Evolutionary conservation across 2,888 invertebrate genomes (phyloP).

Genomic region (Drosophila mulleri): DNA sequence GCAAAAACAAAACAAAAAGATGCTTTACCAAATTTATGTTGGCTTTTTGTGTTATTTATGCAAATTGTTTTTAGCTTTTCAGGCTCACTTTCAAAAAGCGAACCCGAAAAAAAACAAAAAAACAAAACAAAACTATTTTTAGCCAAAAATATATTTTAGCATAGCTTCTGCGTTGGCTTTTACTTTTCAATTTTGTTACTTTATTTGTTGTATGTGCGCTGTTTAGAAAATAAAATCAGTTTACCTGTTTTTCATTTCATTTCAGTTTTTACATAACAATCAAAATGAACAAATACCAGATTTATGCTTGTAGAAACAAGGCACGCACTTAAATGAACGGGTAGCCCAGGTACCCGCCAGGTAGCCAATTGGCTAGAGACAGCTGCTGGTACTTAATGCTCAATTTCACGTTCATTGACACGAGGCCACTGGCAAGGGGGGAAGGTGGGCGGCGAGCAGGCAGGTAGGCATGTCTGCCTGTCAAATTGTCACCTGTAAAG

Average conservation of each 20-base stretch:
- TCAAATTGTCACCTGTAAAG: constrained; percentile 35
- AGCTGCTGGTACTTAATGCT: constrained; percentile 12
- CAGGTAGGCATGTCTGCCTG: constrained; percentile 17
- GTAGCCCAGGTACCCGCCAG: constrained; percentile 14
- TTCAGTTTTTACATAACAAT: constrained; percentile 64
- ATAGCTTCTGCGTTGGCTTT: constrained; percentile 63
- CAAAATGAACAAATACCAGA: constrained; percentile 50
- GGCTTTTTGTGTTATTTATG: constrained; percentile 57
- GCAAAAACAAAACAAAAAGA: constrained; percentile 2
- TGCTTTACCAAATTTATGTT: constrained; percentile 11
- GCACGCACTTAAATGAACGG: constrained; percentile 56
- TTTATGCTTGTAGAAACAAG: constrained; percentile 43
- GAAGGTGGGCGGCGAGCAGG: background rate
- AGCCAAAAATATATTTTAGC: constrained; percentile 59
- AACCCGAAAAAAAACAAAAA: too few species aligned
- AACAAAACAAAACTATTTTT: constrained; percentile 66
- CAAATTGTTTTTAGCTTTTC: constrained; percentile 59
- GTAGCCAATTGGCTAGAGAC: background rate
- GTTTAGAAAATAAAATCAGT: constrained; percentile 75
- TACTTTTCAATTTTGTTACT: constrained; percentile 67
- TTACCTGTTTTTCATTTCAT: constrained; percentile 48
- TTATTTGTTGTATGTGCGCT: constrained; percentile 24
- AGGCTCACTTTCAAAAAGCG: constrained; percentile 65
- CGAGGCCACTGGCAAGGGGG: background rate
- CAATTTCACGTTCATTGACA: constrained; percentile 15